phyloP scores from a whole-genome alignment of 2,888 invertebrate species.

The Alloscopus bannaensis region DNA sequence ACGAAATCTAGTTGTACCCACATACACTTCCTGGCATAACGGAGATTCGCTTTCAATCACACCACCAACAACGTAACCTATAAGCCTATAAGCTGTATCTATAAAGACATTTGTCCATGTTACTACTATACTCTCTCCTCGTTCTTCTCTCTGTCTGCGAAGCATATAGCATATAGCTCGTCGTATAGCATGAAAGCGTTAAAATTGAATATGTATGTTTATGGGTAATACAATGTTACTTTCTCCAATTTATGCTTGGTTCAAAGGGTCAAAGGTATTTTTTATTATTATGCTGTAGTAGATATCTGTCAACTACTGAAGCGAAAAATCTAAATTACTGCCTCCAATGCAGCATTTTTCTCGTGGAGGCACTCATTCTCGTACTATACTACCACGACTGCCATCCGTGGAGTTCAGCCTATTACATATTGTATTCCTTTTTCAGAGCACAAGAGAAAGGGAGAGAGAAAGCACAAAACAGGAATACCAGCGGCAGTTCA shows the following conservation, averaged over 20 bases:
- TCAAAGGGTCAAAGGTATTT: slow-evolving; percentile 64
- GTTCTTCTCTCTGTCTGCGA: not conserved
- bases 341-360: slow-evolving; percentile 64
- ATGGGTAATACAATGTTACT: slow-evolving; percentile 44
- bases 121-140: not conserved
- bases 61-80: too few species aligned
- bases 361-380: too few species aligned
- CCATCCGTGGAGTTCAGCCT: slow-evolving; percentile 21
- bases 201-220: slow-evolving; percentile 58
- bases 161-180: too few species aligned
- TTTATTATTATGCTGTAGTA: slow-evolving; percentile 61
- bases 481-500: not conserved
- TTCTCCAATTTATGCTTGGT: slow-evolving; percentile 60
- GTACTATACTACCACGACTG: slow-evolving; percentile 23
- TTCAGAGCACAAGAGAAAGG: slow-evolving; percentile 2
- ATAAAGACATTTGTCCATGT: slow-evolving; percentile 11
- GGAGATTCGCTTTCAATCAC: slow-evolving; percentile 47
- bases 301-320: slow-evolving; percentile 64
- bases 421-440: slow-evolving; percentile 27
- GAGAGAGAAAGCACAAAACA: slow-evolving; percentile 6
- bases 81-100: too few species aligned
- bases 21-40: too few species aligned
- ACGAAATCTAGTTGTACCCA: slow-evolving; percentile 50
- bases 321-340: slow-evolving; percentile 67
- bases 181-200: slow-evolving; percentile 48